Base-by-base conservation (phyloP, 1,140 invertebrate species). In the Drosophila rufa region DNA sequence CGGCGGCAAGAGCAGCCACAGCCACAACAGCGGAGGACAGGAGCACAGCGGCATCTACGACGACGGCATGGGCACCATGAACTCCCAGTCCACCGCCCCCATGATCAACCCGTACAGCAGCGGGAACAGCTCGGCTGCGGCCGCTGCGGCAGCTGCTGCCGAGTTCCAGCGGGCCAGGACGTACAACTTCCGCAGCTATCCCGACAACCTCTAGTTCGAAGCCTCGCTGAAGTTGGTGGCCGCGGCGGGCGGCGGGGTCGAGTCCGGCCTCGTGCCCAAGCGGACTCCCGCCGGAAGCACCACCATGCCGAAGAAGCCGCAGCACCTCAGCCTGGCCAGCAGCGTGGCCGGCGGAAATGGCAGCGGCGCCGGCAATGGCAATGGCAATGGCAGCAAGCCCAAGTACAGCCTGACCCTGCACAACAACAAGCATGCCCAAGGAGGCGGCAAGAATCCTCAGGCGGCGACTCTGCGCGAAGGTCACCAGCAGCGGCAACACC, bases 191-290 rank as follows among this genome's bases (percentile, higher is more conserved):
- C 91, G 91, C 65, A 92, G 91, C 59, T 92, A 92, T 80, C 91
- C 91, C 40, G 91, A 92, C 68, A 92, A 92, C 84, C 91, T 92
- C 79, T 92, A 92, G 91, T 92, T 92, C 92, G 91, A 92, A 89
- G 81, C 84, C 71, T 89, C 89, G 53, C 73, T 91, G 11, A 82
- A 90, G 75, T 71, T 90, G 82, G 86, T 80, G 68, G 79, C 82
- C 43, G 79, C 47, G 19, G 42, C 11, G 42, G 40, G 56, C 19
- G 57, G 64, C 65, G 53, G 48, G 43, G 45, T 61, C 22, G 58
- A 56, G 14, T 42, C 22, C 42, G 43, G 58, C 22, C 66, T 25
- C 62, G 61, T 61, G 51, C 33, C 27, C 56, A 48, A 36, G 40
- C 48, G 48, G 58, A 47, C 17, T 27, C 19, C 38, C 8, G 36